Evolutionary conservation across 2,113 vertebrate genomes (phyloP).

Genomic region (Hymenochirus boettgeri): DNA sequence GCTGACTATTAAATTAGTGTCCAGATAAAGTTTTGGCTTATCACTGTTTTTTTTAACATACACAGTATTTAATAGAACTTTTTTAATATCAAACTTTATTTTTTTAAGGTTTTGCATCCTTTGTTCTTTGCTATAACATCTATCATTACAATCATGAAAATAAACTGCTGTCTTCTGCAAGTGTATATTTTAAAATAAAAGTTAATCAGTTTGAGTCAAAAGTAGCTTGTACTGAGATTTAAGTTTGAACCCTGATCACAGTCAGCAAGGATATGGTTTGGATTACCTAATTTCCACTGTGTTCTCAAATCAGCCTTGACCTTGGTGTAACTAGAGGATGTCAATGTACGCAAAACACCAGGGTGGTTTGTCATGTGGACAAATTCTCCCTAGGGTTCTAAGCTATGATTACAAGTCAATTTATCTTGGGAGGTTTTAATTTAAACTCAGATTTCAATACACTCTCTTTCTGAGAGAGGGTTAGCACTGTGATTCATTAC

Average conservation of each 20-base stretch:
- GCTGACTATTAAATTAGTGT: no score
- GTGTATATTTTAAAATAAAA: no score
- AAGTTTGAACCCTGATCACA: not conserved
- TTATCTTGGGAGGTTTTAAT: constrained; percentile 30
- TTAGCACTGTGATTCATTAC: constrained; percentile 16
- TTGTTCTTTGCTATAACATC: no score
- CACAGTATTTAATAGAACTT: no score
- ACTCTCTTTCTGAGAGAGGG: constrained; percentile 11
- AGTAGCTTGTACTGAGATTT: not conserved
- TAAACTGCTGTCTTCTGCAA: no score
- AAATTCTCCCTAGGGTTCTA: constrained; percentile 15
- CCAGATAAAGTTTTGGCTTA: no score
- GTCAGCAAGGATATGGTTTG: not conserved
- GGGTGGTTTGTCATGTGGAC: constrained; percentile 29
- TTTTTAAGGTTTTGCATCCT: no score
- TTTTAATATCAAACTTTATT: no score
- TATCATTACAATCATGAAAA: no score
- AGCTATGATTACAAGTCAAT: constrained; percentile 23
- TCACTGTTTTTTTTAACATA: no score
- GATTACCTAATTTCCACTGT: constrained; percentile 21
- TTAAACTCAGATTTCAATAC: not conserved
- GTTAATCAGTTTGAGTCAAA: not conserved
- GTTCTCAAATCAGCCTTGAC: constrained; percentile 34
- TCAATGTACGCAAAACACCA: constrained; percentile 4
- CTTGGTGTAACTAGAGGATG: constrained; percentile 18